phyloP scores from a whole-genome alignment of 2,888 invertebrate genomes.

The Prosapia bicincta region DNA sequence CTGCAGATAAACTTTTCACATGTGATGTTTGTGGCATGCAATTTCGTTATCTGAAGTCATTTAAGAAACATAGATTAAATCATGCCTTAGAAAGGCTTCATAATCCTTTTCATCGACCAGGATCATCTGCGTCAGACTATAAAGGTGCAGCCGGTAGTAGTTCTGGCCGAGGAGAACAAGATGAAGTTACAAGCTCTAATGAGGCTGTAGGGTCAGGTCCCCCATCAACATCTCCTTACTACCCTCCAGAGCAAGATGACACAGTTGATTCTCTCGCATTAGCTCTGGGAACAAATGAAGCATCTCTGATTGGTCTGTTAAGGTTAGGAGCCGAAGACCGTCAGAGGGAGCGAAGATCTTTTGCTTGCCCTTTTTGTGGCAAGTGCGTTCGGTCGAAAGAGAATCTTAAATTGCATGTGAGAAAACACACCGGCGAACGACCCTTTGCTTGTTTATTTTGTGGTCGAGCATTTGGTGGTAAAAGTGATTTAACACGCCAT shows the following conservation, averaged over 20 bases:
- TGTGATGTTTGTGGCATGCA: constrained; percentile 93
- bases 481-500: constrained; percentile 82
- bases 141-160: constrained; percentile 15
- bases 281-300: constrained; percentile 54
- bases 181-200: constrained; percentile 36
- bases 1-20: constrained; percentile 85
- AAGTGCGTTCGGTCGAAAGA: constrained; percentile 87
- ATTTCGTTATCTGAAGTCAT: constrained; percentile 83
- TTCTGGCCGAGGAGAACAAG: constrained; percentile 24
- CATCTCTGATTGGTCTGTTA: constrained; percentile 61
- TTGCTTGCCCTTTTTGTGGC: constrained; percentile 86
- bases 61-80: constrained; percentile 84
- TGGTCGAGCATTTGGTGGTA: constrained; percentile 83
- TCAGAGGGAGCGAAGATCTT: constrained; percentile 66
- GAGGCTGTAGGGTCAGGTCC: constrained; percentile 30
- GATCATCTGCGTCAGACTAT: constrained; percentile 27
- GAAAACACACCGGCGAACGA: constrained; percentile 82
- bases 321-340: constrained; percentile 58
- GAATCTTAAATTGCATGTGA: constrained; percentile 80
- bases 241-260: constrained; percentile 63
- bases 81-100: constrained; percentile 81
- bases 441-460: constrained; percentile 91
- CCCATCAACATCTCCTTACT: constrained; percentile 17
- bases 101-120: constrained; percentile 46
- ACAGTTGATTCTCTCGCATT: constrained; percentile 66